Conservation (phyloP, 2,888 invertebrate genomes). For the Nemoura dubitans region DNA sequence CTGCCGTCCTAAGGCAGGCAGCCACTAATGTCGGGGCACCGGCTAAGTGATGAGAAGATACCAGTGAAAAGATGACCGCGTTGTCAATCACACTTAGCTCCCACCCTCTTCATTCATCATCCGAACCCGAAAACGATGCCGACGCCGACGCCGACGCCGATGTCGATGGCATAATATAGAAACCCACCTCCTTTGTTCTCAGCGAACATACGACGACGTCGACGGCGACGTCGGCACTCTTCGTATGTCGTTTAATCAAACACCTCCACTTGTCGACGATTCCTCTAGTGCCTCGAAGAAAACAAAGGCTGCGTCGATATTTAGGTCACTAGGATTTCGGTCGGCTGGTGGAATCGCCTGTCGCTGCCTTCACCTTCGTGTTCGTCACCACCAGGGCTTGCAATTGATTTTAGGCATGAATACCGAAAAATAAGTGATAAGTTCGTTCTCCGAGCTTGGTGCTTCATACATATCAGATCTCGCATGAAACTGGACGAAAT, state of each 20-base stretch:
- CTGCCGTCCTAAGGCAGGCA: not conserved
- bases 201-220: constrained; percentile 43
- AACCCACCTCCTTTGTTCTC: not conserved
- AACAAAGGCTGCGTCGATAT: not conserved
- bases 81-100: not conserved
- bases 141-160: constrained; percentile 36
- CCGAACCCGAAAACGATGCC: not conserved
- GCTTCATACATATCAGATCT: too few relatives aligned
- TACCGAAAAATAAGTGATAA: not conserved
- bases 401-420: not conserved
- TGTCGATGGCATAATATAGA: constrained; percentile 31
- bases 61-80: not conserved
- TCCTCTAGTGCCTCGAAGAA: not conserved
- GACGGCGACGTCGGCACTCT: constrained; percentile 50
- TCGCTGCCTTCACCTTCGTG: not conserved
- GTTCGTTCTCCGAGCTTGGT: not conserved
- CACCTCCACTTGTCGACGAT: constrained; percentile 22
- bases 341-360: not conserved
- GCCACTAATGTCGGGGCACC: not conserved
- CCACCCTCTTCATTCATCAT: not conserved
- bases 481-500: too few relatives aligned
- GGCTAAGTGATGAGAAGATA: constrained; percentile 1
- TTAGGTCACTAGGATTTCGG: constrained; percentile 26
- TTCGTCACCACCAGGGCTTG: not conserved
- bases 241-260: constrained; percentile 28